Conservation (phyloP, 2,888 invertebrate genomes). For the Bunonema sp. region DNA sequence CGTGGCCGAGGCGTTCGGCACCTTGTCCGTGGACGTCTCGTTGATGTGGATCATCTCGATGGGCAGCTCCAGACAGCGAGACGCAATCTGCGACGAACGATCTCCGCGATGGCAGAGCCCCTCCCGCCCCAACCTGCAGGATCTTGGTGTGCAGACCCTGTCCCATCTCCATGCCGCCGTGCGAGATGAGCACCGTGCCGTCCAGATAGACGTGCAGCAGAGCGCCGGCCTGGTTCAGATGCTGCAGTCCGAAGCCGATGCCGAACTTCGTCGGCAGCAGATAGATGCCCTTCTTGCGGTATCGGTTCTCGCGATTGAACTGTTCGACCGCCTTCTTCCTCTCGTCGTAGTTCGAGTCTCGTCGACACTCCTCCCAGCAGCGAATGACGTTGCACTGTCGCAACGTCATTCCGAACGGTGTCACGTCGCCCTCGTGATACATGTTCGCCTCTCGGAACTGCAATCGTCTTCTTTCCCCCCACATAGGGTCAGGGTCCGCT, state of each 20-base stretch:
- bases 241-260: constrained; percentile 39
- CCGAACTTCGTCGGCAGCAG: constrained; percentile 42
- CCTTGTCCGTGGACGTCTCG: constrained; percentile 74
- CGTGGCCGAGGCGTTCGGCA: constrained; percentile 75
- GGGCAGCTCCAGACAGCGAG: constrained; percentile 29
- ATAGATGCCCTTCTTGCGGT: constrained; percentile 32
- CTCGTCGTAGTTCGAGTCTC: constrained; percentile 32
- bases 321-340: constrained; percentile 29
- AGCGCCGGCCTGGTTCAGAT: constrained; percentile 58
- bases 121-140: constrained; percentile 56
- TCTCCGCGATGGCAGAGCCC: background rate
- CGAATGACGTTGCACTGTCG: constrained; percentile 55
- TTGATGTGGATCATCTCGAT: constrained; percentile 48
- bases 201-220: constrained; percentile 67
- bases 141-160: constrained; percentile 90
- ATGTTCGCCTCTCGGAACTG: constrained; percentile 59
- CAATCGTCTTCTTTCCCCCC: constrained; percentile 1
- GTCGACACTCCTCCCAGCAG: constrained; percentile 45
- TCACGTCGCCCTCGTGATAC: constrained; percentile 62
- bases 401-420: constrained; percentile 64
- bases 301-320: constrained; percentile 41
- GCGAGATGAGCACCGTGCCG: constrained; percentile 67
- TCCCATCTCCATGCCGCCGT: constrained; percentile 84
- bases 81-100: constrained; percentile 17
- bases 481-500: background rate